Base-by-base conservation (phyloP, 2,888 invertebrate species). In the Cynaeus angustus region DNA sequence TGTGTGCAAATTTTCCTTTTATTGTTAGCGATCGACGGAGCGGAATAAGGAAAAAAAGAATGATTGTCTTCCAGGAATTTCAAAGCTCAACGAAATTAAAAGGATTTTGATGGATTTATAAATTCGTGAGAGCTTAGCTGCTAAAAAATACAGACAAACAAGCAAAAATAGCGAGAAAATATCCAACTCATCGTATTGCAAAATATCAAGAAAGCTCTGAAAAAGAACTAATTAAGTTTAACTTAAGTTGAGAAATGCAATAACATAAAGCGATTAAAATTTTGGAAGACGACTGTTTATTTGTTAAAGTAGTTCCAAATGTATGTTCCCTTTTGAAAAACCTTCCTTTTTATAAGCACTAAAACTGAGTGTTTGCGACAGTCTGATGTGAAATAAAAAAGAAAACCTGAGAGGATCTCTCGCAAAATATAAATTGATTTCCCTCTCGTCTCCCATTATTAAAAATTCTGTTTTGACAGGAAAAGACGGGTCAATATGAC, bases 401-500 rank as follows among this genome's bases (percentile, higher is more conserved):
- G 9, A 8, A 43, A 58, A 58, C 16, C 43, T 26, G 13, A 5
- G 30, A 46, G 33, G 41, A 43, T 41, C 26, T 46, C 33, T 8
- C 12, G 30, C 9, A 46, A 46, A 45, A 59, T 46, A 59, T 45
- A 59, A 46, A 58, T 58, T 43, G 59, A 59, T 30, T 28, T 58
- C 46, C 16, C 59, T 59, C 59, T 45, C 45, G 43, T 26, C 45
- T 59, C 16, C 28, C 59, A 45, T 46, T 59, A 59, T 59, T 59
- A 62, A 46, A 48, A 50, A 62, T 62, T 33, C 50, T 50, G 62
- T 62, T 62, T 62, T 62, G 62, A 62, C 50, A 62, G 21, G 62
- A 50, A 61, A 62, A 62, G 62, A 62, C 62, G 43, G 50, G 62
- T 50, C 62, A 50, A 62, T 62, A 50, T 50, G 50, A 62, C 38